Conservation (phyloP, 2,797 vertebrate genomes). For the Petrocephalus sullivani region DNA sequence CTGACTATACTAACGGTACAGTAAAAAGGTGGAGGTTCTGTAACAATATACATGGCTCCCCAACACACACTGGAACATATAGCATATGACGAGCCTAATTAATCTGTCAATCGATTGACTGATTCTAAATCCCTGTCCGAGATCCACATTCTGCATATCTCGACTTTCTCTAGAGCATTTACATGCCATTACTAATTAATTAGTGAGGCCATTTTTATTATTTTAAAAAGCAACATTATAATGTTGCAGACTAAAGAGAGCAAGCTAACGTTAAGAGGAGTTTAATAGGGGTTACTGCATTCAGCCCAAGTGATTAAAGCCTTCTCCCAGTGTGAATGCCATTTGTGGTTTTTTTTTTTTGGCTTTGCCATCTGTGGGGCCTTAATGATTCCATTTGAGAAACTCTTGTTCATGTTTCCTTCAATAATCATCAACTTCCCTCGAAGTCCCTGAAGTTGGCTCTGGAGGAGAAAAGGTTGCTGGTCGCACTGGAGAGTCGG, state of each 20-base stretch:
- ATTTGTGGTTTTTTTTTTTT: neutral
- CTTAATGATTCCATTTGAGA: slow-evolving; percentile 1
- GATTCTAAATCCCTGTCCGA: neutral
- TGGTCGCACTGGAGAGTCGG: slow-evolving; percentile 34
- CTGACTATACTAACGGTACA: neutral
- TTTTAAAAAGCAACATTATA: neutral
- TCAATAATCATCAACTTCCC: slow-evolving; percentile 17
- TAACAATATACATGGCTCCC: neutral
- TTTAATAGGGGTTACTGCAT: neutral
- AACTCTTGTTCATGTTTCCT: slow-evolving; percentile 8
- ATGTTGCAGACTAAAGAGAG: neutral
- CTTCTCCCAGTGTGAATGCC: neutral
- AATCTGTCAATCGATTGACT: neutral
- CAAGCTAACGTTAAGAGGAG: neutral
- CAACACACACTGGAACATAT: neutral
- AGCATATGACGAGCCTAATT: neutral
- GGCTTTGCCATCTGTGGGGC: neutral
- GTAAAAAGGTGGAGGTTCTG: neutral
- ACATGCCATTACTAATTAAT: neutral
- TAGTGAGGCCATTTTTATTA: neutral
- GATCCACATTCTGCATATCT: neutral
- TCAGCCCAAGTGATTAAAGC: neutral
- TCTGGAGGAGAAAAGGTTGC: slow-evolving; percentile 35
- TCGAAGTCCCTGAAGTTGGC: slow-evolving; percentile 15
- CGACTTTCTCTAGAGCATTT: neutral